Evolutionary conservation across 92 coral and sea anemone genomes (phyloP), one percentile per base, ranked within the genome.

Genomic region (Pocillopora grandis): DNA sequence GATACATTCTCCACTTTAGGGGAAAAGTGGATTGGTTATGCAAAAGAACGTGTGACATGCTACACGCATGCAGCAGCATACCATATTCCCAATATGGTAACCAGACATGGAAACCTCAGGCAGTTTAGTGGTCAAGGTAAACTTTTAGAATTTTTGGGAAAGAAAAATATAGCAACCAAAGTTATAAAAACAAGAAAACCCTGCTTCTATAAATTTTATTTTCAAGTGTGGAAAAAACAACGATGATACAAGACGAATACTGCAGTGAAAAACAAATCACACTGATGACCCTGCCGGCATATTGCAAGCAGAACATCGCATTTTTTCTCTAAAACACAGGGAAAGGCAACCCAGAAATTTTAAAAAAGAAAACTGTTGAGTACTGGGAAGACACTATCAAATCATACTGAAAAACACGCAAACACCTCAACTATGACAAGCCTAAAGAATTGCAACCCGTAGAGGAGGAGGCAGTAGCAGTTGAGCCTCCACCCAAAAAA

Each of bases 241-340:
- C 17, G 76, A 76, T 76, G 88, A 85, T 57, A 83, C 82, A 10
- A 15, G 83, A 16, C 15, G 37, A 35, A 85, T 66, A 15, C 1
- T 85, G 0, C 83, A 76, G 55, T 16, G 88, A 5, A 85, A 85
- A 69, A 66, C 68, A 1, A 85, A 77, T 58, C 88, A 85, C 88
- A 77, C 78, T 52, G 88, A 85, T 85, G 88, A 85, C 17, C 84
- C 84, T 55, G 84, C 88, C 33, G 84, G 71, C 20, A 48, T 85
- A 15, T 72, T 85, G n/a, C 71, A 65, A 35, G 65, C 84, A 16
- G 88, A 85, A 42, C 71, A 69, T 52, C 84, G 72, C 58, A 35
- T 85, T 60, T n/a, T 56, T n/a, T n/a, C 71, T 13, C 36, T 78
- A 19, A 60, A 85, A 36, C 88, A 85, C 62, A 76, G 77, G 61